Evolutionary conservation across 1,140 invertebrate species (phyloP).

Genomic region (Cylas formicarius): DNA sequence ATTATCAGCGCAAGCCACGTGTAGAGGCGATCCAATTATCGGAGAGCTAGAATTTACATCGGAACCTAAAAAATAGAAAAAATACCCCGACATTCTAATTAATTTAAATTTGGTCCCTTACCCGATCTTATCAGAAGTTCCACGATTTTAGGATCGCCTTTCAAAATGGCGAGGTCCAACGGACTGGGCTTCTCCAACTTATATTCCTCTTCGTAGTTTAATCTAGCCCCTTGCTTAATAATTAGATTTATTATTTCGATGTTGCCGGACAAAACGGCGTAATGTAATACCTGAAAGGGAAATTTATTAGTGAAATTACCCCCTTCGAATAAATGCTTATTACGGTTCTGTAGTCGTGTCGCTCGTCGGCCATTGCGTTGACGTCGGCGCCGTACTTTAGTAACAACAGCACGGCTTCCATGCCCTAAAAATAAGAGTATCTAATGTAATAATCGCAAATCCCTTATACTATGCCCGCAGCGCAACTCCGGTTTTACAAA

Average conservation of each 20-base stretch:
- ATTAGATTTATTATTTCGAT: constrained; percentile 71
- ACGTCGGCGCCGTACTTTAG: constrained; percentile 73
- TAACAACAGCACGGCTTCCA: constrained; percentile 68
- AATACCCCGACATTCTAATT: background rate
- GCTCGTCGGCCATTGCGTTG: constrained; percentile 70
- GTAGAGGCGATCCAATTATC: constrained; percentile 76
- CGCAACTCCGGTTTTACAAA: too few species aligned
- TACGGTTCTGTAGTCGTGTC: constrained; percentile 72
- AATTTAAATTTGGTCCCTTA: constrained; percentile 34
- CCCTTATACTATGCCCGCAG: background rate
- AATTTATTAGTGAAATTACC: background rate
- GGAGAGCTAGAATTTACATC: constrained; percentile 75
- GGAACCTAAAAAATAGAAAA: constrained; percentile 54
- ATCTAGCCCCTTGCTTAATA: constrained; percentile 68
- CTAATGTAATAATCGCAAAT: constrained; percentile 1
- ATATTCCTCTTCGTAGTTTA: constrained; percentile 55
- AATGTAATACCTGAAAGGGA: constrained; percentile 58
- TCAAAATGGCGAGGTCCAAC: constrained; percentile 75
- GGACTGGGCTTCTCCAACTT: constrained; percentile 75
- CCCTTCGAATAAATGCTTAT: constrained; percentile 5
- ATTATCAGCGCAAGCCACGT: constrained; percentile 79
- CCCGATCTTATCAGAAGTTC: constrained; percentile 60
- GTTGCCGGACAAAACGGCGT: constrained; percentile 76
- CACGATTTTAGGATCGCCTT: constrained; percentile 68
- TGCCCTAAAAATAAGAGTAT: constrained; percentile 50